Conservation (phyloP, 2,797 vertebrate species). For the Phyllotis vaccarum region DNA sequence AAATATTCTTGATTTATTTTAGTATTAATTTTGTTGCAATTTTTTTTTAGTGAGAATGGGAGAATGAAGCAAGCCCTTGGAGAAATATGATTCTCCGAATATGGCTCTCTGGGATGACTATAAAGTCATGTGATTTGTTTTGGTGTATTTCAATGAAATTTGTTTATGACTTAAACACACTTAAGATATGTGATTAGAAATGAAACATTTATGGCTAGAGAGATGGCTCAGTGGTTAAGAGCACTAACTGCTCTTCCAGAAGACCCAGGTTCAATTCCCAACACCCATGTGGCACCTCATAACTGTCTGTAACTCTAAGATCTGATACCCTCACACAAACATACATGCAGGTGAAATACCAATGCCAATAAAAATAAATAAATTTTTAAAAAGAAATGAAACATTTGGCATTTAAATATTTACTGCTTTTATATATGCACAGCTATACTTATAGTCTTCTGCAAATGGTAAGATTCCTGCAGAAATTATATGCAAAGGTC, state of each 20-base stretch:
- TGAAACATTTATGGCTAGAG: not conserved
- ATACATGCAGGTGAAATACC: too few species aligned
- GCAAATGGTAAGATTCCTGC: not conserved
- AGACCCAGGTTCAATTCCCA: too few species aligned
- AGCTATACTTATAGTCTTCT: not conserved
- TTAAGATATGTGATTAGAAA: conserved; percentile 3
- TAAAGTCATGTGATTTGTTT: conserved; percentile 33
- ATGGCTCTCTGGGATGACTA: conserved; percentile 14
- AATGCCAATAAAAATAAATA: too few species aligned
- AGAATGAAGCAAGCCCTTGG: not conserved
- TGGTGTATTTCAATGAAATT: conserved; percentile 21
- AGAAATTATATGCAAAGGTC: conserved; percentile 7
- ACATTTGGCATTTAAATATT: conserved; percentile 30
- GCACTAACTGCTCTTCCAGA: too few species aligned
- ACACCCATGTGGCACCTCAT: too few species aligned
- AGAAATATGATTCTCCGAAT: not conserved
- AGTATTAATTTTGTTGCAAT: conserved; percentile 21
- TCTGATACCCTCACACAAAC: too few species aligned
- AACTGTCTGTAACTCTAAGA: too few species aligned
- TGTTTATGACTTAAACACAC: conserved; percentile 50
- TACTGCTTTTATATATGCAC: not conserved
- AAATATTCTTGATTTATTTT: conserved; percentile 50
- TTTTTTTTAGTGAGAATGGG: conserved; percentile 11
- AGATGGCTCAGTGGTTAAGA: too few species aligned
- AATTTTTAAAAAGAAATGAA: too few species aligned